Base-by-base conservation (phyloP, 2,113 vertebrate species). In the Labrus mixtus region DNA sequence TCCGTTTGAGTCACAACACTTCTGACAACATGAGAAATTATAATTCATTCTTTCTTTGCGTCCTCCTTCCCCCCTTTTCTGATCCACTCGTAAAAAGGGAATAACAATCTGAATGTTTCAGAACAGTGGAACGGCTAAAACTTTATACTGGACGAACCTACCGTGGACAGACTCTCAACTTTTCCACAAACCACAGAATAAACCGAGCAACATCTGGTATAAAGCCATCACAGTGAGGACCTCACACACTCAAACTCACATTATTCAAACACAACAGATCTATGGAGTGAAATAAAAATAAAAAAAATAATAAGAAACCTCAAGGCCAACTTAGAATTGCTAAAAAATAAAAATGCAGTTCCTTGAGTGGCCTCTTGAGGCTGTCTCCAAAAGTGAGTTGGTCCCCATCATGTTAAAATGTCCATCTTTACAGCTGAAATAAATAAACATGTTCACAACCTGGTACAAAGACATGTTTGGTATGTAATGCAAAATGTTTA, bases 1-100 rank as follows among this genome's bases (percentile, higher is more conserved):
- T 88, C 86, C 79, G 5, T 73, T 71, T 6, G 45, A 83, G 63
- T 85, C 82, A 81, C 22, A 46, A 33, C 43, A 0, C 51, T 51
- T 50, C 20, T 9, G 43, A 78, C 39, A 62, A 77, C 39, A 56
- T 73, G 68, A 85, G 33, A 6, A 62, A 80, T 19, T 29, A 37
- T 66, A 59, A 37, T 41, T 36, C 29, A 69, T 20, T 63, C 43
- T 71, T 62, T 61, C 33, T 64, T 62, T 66, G 19, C n/a, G 13
- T 79, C 41, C 20, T 79, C 41, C 20, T 25, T 19, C 1, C 13
- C 45, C 23, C 73, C 25, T 10, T 22, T 12, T 60, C 8, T 15
- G 22, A 45, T 53, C 20, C 23, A 13, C 39, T 73, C 7, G 60
- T 68, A 74, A 55, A 2, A 64, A 74, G 73, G 78, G 78, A 84